Conservation (phyloP, 2,888 invertebrate species). For the Agonopterix heracliana region DNA sequence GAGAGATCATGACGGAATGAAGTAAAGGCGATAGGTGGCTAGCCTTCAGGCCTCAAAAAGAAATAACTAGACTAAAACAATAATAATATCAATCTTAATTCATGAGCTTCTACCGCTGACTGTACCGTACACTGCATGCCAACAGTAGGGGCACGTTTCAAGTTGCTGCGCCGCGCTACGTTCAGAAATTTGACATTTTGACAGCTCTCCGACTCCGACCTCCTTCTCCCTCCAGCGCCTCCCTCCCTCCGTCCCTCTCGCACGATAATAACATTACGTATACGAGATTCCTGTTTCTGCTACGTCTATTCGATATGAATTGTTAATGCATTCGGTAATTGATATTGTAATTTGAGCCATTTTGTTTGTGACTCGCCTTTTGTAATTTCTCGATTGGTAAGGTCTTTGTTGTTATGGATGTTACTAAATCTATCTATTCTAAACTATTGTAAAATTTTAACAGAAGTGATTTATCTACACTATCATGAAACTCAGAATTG, state of each 20-base stretch:
- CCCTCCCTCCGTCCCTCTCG: conserved; percentile 38
- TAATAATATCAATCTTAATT: not conserved
- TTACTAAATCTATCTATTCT: no score
- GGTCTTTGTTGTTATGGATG: no score
- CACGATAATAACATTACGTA: conserved; percentile 65
- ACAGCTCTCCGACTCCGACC: conserved; percentile 73
- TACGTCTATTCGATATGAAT: conserved; percentile 73
- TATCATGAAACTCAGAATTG: no score
- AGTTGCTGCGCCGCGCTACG: conserved; percentile 68
- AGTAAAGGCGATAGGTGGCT: no score
- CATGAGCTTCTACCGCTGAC: not conserved
- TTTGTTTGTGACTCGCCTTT: conserved; percentile 54
- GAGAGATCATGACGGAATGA: no score
- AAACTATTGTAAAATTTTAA: no score
- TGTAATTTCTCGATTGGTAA: no score
- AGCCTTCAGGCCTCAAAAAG: no score
- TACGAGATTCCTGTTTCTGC: conserved; percentile 69
- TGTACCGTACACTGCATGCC: conserved; percentile 51
- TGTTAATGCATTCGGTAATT: conserved; percentile 74
- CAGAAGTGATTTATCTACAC: no score
- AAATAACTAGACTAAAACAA: not conserved
- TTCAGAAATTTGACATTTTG: conserved; percentile 77
- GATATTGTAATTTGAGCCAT: conserved; percentile 73
- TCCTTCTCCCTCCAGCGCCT: conserved; percentile 34
- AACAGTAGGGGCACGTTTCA: conserved; percentile 72